Evolutionary conservation across 2,113 vertebrate genomes (phyloP), one percentile per base, ranked within the genome.

Genomic region (Malurus melanocephalus): DNA sequence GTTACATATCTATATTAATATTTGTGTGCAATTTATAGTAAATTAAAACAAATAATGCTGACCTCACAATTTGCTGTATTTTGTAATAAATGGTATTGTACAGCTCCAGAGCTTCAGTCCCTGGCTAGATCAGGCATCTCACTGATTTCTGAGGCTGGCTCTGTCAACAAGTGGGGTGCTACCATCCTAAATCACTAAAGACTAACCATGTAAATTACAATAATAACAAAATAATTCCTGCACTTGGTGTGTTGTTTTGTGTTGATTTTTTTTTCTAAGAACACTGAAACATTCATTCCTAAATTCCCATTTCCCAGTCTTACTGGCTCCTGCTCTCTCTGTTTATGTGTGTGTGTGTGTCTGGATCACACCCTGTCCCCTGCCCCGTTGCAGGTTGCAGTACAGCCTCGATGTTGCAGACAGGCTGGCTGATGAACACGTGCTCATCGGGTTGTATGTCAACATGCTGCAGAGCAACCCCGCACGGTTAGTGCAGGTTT

Each of bases 381-480:
- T 46, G 78, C 49, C 97, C 94, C 97, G 56, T 98, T 99, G 57
- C 98, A 99, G 99, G 98, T 98, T 99, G 89, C 98, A 98, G 95
- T 99, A 99, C 98, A 99, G 98, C 97, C 98, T 99, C 51, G 98
- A 98, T 96, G 98, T 99, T 97, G 99, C 99, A 91, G 98, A 99
- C 98, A 99, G 99, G 97, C 98, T 99, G 94, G 98, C 98, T 80
- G 99, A 99, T 96, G 99, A 99, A 98, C 99, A 99, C 97, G 98
- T 98, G 94, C 98, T 99, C 96, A 99, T 99, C 96, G 98, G 98
- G 95, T 94, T 99, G 87, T 99, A 99, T 98, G 98, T 99, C 98
- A 99, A 98, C 97, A 98, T 99, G 92, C 99, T 99, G 33, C 98
- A 98, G 98, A 99, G 98, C 98, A 98, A 95, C 96, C 98, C 98